Evolutionary conservation across 1,140 invertebrate genomes (phyloP).

Genomic region (Plutomurus gul): DNA sequence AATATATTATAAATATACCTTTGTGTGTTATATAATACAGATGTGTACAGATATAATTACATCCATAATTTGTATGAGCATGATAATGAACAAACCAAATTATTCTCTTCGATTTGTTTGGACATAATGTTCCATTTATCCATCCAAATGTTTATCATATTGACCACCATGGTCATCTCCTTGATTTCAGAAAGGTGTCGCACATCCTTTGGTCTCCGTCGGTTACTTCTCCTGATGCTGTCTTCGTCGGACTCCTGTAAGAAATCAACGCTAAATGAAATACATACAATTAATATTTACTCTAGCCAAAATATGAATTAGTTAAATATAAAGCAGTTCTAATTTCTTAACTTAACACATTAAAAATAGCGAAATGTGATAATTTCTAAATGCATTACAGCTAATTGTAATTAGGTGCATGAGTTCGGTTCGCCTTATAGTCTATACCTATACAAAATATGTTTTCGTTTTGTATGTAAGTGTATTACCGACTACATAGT

Average conservation of each 20-base stretch:
- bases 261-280: too few relatives aligned
- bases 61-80: not conserved
- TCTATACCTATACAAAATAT: too few relatives aligned
- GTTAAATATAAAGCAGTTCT: too few relatives aligned
- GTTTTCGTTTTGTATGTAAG: too few relatives aligned
- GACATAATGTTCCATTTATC: constrained; percentile 1
- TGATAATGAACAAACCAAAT: not conserved
- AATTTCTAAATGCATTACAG: too few relatives aligned
- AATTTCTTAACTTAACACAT: too few relatives aligned
- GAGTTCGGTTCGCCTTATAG: too few relatives aligned
- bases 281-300: too few relatives aligned
- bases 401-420: too few relatives aligned
- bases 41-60: not conserved
- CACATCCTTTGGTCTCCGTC: not conserved
- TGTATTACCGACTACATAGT: not conserved
- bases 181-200: not conserved
- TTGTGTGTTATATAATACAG: not conserved
- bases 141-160: constrained; percentile 30
- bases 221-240: not conserved
- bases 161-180: constrained; percentile 26
- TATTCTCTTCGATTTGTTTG: constrained; percentile 9
- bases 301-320: too few relatives aligned
- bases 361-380: too few relatives aligned
- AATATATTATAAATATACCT: not conserved
- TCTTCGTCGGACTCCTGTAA: not conserved